Evolutionary conservation across 1,140 invertebrate genomes (phyloP).

Genomic region (Drosophila bipectinata): DNA sequence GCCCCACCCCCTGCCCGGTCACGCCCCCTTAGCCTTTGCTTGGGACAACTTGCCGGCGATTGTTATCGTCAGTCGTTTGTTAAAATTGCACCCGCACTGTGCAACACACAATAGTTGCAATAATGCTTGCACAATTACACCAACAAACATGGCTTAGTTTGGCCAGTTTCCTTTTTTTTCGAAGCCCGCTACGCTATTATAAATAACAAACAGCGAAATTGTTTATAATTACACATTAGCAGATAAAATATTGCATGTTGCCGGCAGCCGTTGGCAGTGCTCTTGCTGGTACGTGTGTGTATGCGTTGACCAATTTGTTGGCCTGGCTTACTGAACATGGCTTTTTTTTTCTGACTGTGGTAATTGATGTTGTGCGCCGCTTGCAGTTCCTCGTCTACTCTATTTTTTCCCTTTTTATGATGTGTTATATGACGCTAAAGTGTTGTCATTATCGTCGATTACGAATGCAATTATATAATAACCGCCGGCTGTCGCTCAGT

Average conservation of each 20-base stretch:
- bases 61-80: conserved; percentile 56
- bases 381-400: conserved; percentile 21
- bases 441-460: conserved; percentile 74
- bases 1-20: background rate
- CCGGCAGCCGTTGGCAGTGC: conserved; percentile 20
- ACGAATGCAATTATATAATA: conserved; percentile 63
- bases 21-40: conserved; percentile 29
- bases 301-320: conserved; percentile 35
- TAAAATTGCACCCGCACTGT: conserved; percentile 51
- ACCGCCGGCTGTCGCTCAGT: conserved; percentile 15
- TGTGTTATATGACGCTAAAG: conserved; percentile 66
- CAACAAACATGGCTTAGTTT: conserved; percentile 31
- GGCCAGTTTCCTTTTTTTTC: conserved; percentile 12
- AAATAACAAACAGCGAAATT: conserved; percentile 78
- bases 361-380: conserved; percentile 60
- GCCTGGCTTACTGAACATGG: conserved; percentile 33
- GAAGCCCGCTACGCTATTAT: conserved; percentile 48
- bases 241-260: conserved; percentile 71
- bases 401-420: conserved; percentile 52
- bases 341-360: conserved; percentile 17
- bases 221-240: conserved; percentile 81
- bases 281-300: conserved; percentile 16
- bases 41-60: conserved; percentile 59
- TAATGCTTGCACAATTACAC: conserved; percentile 41
- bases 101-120: conserved; percentile 28